These are phyloP conservation scores for Lagodon rhomboides DNA, from an alignment of 2,797 vertebrate species.

Conservation along the genomic window DNA sequence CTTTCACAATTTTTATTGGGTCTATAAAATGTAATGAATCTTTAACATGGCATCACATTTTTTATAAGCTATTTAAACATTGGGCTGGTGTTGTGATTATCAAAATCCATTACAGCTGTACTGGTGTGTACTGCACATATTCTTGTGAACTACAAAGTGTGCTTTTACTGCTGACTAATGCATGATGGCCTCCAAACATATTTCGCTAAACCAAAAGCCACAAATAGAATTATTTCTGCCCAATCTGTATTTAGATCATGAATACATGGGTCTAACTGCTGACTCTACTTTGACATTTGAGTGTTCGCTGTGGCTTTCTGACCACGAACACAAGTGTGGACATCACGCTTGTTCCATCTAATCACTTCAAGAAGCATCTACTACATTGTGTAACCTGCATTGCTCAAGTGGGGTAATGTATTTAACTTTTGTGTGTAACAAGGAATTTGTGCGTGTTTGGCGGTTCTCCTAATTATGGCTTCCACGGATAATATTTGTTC, in stretches of 20 bases:
- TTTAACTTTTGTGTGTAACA: slow-evolving; percentile 12
- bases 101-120: slow-evolving; percentile 58
- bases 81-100: slow-evolving; percentile 44
- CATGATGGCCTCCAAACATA: slow-evolving; percentile 50
- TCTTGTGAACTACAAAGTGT: slow-evolving; percentile 16
- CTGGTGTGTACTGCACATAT: slow-evolving; percentile 6
- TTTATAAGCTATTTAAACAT: slow-evolving; percentile 60
- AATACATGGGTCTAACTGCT: slow-evolving; percentile 44
- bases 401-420: background rate
- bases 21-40: slow-evolving; percentile 77
- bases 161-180: slow-evolving; percentile 36
- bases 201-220: slow-evolving; percentile 55
- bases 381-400: slow-evolving; percentile 18
- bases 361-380: slow-evolving; percentile 56
- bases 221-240: slow-evolving; percentile 58
- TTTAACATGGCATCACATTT: slow-evolving; percentile 57
- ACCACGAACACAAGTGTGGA: slow-evolving; percentile 51
- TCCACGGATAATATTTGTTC: slow-evolving; percentile 36
- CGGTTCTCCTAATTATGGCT: slow-evolving; percentile 6
- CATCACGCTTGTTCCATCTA: slow-evolving; percentile 38
- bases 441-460: slow-evolving; percentile 8
- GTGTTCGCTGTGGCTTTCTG: slow-evolving; percentile 38
- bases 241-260: slow-evolving; percentile 57
- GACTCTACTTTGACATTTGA: slow-evolving; percentile 43
- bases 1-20: slow-evolving; percentile 64